These are phyloP conservation scores for Diachasma alloeum DNA, from an alignment of 1,140 invertebrate species.

Conservation along the genomic window DNA sequence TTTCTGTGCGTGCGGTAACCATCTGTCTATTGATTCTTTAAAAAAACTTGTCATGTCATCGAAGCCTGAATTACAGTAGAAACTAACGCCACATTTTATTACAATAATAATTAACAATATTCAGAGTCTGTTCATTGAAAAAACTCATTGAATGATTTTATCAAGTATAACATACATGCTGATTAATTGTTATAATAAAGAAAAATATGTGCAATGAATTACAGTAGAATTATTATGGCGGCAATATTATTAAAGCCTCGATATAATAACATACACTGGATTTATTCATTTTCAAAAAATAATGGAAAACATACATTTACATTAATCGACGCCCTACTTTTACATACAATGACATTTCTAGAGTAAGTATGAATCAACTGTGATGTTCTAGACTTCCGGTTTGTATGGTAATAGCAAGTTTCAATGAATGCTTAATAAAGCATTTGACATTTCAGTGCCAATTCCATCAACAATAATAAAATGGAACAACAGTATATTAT, in stretches of 20 bases:
- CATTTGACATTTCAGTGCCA: background rate
- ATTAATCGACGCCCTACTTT: conserved; percentile 38
- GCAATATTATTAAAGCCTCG: background rate
- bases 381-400: background rate
- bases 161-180: too few species aligned
- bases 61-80: too few species aligned
- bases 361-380: background rate
- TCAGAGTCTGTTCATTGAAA: too few species aligned
- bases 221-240: background rate
- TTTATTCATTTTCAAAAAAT: conserved; percentile 49
- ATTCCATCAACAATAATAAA: background rate
- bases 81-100: too few species aligned
- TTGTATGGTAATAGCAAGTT: background rate
- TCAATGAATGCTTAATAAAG: background rate
- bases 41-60: too few species aligned
- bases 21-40: background rate
- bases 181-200: too few species aligned
- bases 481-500: background rate
- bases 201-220: background rate
- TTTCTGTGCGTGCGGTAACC: conserved; percentile 39
- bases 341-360: conserved; percentile 47
- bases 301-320: conserved; percentile 51
- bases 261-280: conserved; percentile 11
- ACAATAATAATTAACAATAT: too few species aligned
- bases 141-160: too few species aligned